phyloP scores from a whole-genome alignment of 2,888 invertebrate genomes.

The Andrena bicolor region DNA sequence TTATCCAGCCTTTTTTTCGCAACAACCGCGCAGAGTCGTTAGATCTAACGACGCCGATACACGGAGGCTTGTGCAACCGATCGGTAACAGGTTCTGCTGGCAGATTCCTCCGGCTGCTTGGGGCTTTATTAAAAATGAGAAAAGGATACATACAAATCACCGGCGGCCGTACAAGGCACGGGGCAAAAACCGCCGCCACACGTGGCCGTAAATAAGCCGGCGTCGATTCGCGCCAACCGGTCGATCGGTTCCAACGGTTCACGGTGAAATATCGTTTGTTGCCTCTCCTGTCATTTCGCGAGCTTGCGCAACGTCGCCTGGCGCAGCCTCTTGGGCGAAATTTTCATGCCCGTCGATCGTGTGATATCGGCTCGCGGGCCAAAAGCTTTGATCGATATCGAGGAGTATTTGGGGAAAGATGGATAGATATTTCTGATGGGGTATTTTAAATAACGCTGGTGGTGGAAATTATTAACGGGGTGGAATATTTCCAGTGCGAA shows the following conservation, averaged over 20 bases:
- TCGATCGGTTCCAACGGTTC: neutral
- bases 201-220: conserved; percentile 8
- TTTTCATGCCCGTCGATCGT: neutral
- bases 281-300: neutral
- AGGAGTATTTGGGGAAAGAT: too few relatives aligned
- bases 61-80: conserved; percentile 51
- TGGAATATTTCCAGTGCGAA: too few relatives aligned
- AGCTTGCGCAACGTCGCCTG: neutral
- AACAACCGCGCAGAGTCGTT: conserved; percentile 29
- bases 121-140: conserved; percentile 38
- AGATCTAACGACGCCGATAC: conserved; percentile 64
- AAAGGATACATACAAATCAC: conserved; percentile 22
- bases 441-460: too few relatives aligned
- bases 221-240: neutral
- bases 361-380: neutral
- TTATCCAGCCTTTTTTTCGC: conserved; percentile 32
- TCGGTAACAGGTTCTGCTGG: conserved; percentile 43
- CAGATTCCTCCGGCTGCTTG: conserved; percentile 44
- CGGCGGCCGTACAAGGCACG: conserved; percentile 21
- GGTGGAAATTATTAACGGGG: too few relatives aligned
- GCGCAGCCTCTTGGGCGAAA: neutral
- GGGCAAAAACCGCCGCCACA: neutral
- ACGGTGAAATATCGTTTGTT: neutral
- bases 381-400: too few relatives aligned
- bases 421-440: too few relatives aligned